Percentiles rank a stretch among this genome's conserved stretches.
These are phyloP conservation scores for Muscicapa striata DNA, from an alignment of 2,797 vertebrate genomes.

Conservation along the genomic window DNA sequence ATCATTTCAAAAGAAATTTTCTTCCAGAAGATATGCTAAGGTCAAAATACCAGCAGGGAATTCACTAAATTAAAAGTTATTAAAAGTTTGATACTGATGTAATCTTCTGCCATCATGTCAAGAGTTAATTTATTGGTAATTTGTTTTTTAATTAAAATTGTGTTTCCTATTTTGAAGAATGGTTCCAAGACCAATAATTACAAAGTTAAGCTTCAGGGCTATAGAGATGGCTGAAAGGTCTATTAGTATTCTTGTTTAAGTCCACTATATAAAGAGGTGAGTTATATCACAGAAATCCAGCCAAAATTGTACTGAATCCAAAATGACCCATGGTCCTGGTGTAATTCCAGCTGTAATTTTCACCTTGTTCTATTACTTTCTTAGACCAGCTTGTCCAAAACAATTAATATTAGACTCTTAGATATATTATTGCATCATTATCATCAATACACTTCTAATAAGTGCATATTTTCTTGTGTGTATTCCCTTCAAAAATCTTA, in stretches of 20 bases:
- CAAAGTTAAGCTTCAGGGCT: neutral
- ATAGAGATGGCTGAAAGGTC: neutral
- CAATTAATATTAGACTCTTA: neutral
- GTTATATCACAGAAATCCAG: neutral
- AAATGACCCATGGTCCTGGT: neutral
- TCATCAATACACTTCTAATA: neutral
- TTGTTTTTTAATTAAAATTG: slow-evolving; percentile 13
- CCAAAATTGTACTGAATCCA: slow-evolving; percentile 17
- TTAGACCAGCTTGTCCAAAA: neutral
- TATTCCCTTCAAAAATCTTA: neutral
- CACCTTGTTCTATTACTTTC: neutral
- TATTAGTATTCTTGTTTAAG: slow-evolving; percentile 15
- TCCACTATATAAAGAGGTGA: neutral
- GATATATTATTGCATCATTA: neutral
- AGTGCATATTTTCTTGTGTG: neutral
- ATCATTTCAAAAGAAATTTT: neutral
- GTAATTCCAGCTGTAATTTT: slow-evolving; percentile 5
- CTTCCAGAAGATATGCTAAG: neutral
- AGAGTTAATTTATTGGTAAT: slow-evolving; percentile 3
- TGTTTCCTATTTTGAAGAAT: slow-evolving; percentile 31
- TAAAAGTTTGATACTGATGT: neutral
- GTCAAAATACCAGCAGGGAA: neutral
- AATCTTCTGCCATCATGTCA: neutral
- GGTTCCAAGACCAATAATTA: neutral
- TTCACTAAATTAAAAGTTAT: neutral